These are phyloP conservation scores for Apomyelois bistriatella DNA, from an alignment of 2,888 invertebrate genomes.

Conservation along the genomic window DNA sequence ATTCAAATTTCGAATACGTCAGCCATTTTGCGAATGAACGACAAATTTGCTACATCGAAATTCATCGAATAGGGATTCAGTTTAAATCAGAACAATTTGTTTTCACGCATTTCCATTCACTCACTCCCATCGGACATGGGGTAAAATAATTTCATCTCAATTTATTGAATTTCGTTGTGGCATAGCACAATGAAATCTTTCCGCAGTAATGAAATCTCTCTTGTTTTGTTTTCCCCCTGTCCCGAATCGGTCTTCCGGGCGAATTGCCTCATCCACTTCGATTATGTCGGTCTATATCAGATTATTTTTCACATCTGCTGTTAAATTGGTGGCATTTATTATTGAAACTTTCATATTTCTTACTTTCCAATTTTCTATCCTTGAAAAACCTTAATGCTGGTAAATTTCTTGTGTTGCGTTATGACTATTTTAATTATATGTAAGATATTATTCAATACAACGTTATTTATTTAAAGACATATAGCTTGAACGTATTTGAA, in stretches of 20 bases:
- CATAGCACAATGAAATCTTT: conserved; percentile 19
- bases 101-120: conserved; percentile 15
- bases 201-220: conserved; percentile 20
- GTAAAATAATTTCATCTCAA: conserved; percentile 20
- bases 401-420: too few relatives aligned
- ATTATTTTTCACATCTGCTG: conserved; percentile 11
- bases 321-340: conserved; percentile 6
- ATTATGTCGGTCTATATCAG: conserved; percentile 13
- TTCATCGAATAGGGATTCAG: conserved; percentile 9
- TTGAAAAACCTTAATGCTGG: background rate
- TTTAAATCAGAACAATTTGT: conserved; percentile 20
- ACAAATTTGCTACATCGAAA: conserved; percentile 8
- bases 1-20: conserved; percentile 12
- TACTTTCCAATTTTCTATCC: background rate
- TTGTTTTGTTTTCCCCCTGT: conserved; percentile 15
- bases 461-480: too few relatives aligned
- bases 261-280: conserved; percentile 16
- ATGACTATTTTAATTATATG: too few relatives aligned
- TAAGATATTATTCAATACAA: too few relatives aligned
- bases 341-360: background rate
- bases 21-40: conserved; percentile 10
- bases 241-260: conserved; percentile 15
- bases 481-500: too few relatives aligned
- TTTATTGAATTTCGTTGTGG: conserved; percentile 18
- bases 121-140: conserved; percentile 16